Percentiles rank a stretch among this genome's conserved stretches.
phyloP scores from a whole-genome alignment of 2,888 invertebrate genomes.

The Osmoderma eremita region DNA sequence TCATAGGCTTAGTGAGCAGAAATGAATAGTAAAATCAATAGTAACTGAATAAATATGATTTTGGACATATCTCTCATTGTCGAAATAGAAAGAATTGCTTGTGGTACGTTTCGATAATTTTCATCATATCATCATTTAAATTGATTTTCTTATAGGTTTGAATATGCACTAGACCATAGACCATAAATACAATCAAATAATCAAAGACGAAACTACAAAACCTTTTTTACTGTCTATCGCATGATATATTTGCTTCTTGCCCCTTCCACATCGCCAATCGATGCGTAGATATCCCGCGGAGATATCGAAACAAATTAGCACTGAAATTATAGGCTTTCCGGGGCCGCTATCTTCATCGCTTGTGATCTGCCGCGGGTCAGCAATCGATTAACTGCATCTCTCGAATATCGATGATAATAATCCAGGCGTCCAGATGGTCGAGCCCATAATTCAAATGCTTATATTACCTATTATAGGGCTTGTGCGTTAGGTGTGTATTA shows the following conservation, averaged over 20 bases:
- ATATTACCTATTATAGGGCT: conserved; percentile 50
- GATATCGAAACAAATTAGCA: conserved; percentile 65
- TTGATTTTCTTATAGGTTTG: too few relatives aligned
- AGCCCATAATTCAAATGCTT: conserved; percentile 61
- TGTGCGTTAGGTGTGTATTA: not conserved
- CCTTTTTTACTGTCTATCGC: too few relatives aligned
- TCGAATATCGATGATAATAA: conserved; percentile 61
- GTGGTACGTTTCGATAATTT: too few relatives aligned
- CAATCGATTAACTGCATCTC: conserved; percentile 61
- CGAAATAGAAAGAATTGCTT: too few relatives aligned
- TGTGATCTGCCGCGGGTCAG: conserved; percentile 60
- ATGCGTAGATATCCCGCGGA: conserved; percentile 56
- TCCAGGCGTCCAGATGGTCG: conserved; percentile 58
- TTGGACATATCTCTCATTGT: too few relatives aligned
- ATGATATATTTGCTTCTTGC: not conserved
- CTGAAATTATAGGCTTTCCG: conserved; percentile 64
- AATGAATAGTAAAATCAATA: too few relatives aligned
- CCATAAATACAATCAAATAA: too few relatives aligned
- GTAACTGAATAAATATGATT: too few relatives aligned
- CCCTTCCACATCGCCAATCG: not conserved
- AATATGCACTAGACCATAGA: too few relatives aligned
- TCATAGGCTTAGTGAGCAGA: too few relatives aligned
- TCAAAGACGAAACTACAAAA: too few relatives aligned
- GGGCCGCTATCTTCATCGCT: conserved; percentile 64
- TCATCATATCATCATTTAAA: too few relatives aligned